These are phyloP conservation scores for Periparus ater DNA, from an alignment of 2,797 vertebrate genomes.

Conservation along the genomic window DNA sequence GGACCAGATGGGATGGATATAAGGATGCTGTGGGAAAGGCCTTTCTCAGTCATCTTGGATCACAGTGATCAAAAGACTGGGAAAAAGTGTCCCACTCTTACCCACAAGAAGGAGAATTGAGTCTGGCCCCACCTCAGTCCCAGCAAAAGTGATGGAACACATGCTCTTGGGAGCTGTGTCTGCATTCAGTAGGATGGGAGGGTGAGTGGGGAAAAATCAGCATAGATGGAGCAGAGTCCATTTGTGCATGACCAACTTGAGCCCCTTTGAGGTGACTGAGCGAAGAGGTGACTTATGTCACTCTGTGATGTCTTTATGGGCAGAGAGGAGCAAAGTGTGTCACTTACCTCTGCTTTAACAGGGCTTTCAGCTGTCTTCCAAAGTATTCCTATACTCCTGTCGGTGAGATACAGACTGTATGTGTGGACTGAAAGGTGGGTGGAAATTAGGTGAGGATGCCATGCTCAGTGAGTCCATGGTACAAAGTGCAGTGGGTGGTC, in stretches of 20 bases:
- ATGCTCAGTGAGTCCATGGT: fast-evolving
- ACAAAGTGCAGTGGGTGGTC: fast-evolving
- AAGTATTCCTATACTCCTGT: not conserved
- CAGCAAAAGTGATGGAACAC: not conserved
- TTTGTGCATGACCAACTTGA: not conserved
- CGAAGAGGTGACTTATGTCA: too few species aligned
- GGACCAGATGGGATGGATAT: not conserved
- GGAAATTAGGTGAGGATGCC: not conserved
- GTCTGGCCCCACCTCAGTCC: not conserved
- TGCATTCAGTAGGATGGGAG: not conserved
- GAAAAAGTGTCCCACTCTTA: not conserved
- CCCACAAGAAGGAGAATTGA: not conserved
- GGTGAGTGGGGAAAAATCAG: not conserved
- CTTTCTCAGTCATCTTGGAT: not conserved
- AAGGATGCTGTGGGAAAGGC: not conserved
- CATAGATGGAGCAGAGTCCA: not conserved
- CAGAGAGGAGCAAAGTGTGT: not conserved
- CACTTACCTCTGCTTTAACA: not conserved
- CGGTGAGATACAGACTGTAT: not conserved
- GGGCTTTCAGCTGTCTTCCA: not conserved
- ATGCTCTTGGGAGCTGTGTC: not conserved
- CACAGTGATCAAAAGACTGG: not conserved
- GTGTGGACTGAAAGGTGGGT: not conserved
- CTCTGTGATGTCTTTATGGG: not conserved
- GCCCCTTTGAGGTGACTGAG: not conserved